Base-by-base conservation (phyloP, 2,888 invertebrate genomes). In the Corbicula japonica region DNA sequence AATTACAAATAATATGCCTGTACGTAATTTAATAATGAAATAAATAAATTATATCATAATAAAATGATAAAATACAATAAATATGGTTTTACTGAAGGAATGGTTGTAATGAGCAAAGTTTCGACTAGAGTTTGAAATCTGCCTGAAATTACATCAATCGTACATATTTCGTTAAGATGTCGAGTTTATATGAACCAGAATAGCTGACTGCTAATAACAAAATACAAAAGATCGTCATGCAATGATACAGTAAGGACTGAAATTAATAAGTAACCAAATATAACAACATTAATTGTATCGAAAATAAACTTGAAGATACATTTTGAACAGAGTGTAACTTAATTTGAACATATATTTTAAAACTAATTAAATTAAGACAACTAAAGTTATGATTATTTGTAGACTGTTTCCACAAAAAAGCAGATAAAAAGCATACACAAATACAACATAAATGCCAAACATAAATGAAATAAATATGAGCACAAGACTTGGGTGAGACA, bases 341-440 rank as follows among this genome's bases (percentile, higher is more conserved):
- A 66, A 35, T 38, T 63, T 54, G 30, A 66, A 66, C 32, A 66
- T 38, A 54, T 44, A 66, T 28, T 38, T 28, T 1, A 56, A 15
- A 66, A 66, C 54, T n/a, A n/a, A n/a, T n/a, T 8, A 69, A 69
- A 28, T 71, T 21, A 71, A 70, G 76, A 80, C 76, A 80, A 80
- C 73, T 38, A 80, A 76, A 80, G 73, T 80, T 80, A 80, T 76
- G 80, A 80, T 80, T 69, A 76, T 54, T 72, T 65, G 44, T 50
- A 34, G 35, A 62, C 52, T 23, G 32, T 34, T 23, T 41, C 35
- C 30, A 62, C 21, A 52, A 10, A 62, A 26, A 61, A 72, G 61
- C 61, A 26, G 23, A 70, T 34, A 56, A 18, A 32, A 35, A 66
- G 32, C 32, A 35, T 23, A 35, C 60, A 62, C 60, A 72, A 62